Base-by-base conservation (phyloP, 2,113 vertebrate genomes). In the Entelurus aequoreus region DNA sequence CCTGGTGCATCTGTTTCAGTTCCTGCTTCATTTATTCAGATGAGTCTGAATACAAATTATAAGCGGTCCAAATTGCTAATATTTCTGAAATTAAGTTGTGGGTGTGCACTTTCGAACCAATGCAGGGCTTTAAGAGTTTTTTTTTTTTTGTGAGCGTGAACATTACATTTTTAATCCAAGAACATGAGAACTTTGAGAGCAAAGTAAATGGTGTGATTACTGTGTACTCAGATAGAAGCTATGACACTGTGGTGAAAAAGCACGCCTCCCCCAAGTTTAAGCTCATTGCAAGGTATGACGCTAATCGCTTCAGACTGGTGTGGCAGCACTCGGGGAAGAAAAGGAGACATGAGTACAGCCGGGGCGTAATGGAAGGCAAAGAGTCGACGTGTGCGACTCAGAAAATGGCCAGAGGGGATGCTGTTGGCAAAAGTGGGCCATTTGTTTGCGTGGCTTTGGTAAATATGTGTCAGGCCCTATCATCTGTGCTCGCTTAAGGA, bases 401-500 rank as follows among this genome's bases (percentile, higher is more conserved):
- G 78, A 54, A 75, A 79, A 81, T 67, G 68, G 75, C 81, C 42
- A 14, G 66, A 68, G 72, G 77, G 73, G 54, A 81, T 61, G 82
- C 84, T 77, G 67, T 63, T 38, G 77, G 84, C 72, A 69, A 81
- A 77, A 83, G 72, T 77, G 76, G 71, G 72, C 69, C 78, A 66
- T 81, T 85, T 78, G 75, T 82, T 72, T 81, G 75, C 59, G 72
- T 77, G 79, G 74, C 69, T 48, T 54, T 48, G 36, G 78, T 84
- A 80, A 83, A 85, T 78, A 81, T 63, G 74, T 69, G 82, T 82
- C 84, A 77, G 68, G 65, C 54, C 77, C 66, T 15, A 81, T 88
- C 79, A 81, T 82, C 77, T 63, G 54, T 60, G 80, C 72, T 65
- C 70, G 72, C 74, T 55, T 85, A 85, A 85, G 73, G 66, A 84